phyloP scores from a whole-genome alignment of 1,140 invertebrate species.

The Calosoma granatense region DNA sequence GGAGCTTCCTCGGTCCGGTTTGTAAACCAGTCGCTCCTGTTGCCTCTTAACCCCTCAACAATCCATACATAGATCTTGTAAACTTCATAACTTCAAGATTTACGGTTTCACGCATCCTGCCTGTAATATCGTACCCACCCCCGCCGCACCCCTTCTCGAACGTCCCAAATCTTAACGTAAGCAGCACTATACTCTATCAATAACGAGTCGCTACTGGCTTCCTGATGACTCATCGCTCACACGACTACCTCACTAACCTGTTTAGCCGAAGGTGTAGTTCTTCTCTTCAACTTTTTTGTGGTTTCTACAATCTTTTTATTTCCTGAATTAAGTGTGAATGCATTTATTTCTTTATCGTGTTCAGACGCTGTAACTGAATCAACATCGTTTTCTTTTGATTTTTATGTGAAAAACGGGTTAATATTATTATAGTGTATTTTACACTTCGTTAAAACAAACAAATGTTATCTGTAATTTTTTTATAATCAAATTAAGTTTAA shows the following conservation, averaged over 20 bases:
- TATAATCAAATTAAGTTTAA: no score
- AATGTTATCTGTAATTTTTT: no score
- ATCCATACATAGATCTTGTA: no score
- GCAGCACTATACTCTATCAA: no score
- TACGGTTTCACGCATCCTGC: not conserved
- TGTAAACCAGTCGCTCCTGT: not conserved
- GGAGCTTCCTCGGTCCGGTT: not conserved
- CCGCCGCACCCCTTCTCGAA: not conserved
- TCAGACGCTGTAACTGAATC: no score
- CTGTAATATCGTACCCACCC: no score
- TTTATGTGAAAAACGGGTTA: no score
- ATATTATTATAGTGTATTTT: no score
- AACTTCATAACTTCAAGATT: not conserved
- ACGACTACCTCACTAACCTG: slow-evolving; percentile 3
- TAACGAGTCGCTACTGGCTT: not conserved
- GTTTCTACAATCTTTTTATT: not conserved
- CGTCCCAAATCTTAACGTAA: no score
- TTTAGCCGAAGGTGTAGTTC: not conserved
- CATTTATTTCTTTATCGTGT: not conserved
- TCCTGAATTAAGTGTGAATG: not conserved
- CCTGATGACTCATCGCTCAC: not conserved
- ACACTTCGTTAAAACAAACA: no score
- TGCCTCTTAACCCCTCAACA: not conserved
- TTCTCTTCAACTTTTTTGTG: not conserved
- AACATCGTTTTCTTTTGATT: no score